phyloP scores from a whole-genome alignment of 2,113 vertebrate species.

The Conger conger region DNA sequence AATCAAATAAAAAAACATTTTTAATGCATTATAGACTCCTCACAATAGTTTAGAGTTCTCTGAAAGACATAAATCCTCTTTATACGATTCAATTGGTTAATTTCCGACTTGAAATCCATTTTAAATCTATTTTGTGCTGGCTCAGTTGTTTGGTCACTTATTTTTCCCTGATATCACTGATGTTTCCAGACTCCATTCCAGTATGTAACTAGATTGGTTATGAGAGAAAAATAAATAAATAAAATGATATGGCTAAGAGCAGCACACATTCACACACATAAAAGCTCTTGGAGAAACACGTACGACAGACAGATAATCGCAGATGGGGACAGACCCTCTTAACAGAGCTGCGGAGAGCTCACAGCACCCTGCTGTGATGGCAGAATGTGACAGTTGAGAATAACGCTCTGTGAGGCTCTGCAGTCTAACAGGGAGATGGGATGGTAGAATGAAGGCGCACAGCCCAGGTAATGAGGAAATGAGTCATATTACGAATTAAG shows the following conservation, averaged over 20 bases:
- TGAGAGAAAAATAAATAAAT: background rate
- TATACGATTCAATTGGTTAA: background rate
- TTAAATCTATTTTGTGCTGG: too few relatives aligned
- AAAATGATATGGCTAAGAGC: too few relatives aligned
- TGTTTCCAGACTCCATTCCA: background rate
- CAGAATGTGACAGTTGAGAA: background rate
- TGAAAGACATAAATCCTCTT: background rate
- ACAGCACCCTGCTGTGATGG: background rate
- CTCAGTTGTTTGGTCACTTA: too few relatives aligned
- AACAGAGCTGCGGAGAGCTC: background rate
- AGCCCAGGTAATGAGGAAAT: slow-evolving; percentile 2
- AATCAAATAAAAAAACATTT: background rate
- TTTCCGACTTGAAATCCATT: background rate
- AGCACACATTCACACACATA: background rate
- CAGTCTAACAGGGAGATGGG: background rate
- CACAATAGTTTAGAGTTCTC: too few relatives aligned
- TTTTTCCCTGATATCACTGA: background rate
- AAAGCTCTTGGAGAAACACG: background rate
- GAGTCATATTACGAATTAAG: background rate
- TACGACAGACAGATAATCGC: background rate
- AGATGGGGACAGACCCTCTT: background rate
- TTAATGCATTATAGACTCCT: background rate
- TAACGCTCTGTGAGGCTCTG: background rate
- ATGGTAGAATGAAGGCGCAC: background rate
- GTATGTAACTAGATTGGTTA: background rate